These are phyloP conservation scores for Anoplolepis gracilipes DNA, from an alignment of 1,140 invertebrate species.

Conservation along the genomic window DNA sequence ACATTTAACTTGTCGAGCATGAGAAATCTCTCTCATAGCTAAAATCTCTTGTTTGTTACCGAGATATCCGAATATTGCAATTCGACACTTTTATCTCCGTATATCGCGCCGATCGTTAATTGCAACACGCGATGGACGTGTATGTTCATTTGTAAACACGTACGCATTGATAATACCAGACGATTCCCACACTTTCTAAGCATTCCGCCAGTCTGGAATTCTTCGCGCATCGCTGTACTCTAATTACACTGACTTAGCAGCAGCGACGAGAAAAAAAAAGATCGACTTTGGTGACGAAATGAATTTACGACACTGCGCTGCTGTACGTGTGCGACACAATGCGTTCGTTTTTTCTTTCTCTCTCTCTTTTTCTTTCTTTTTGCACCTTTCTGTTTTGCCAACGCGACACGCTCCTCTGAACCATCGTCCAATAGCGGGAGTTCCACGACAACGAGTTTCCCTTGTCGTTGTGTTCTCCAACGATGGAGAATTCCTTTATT, in stretches of 20 bases:
- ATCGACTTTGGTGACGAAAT: background rate
- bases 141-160: background rate
- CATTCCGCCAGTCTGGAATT: constrained; percentile 3
- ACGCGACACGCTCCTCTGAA: constrained; percentile 11
- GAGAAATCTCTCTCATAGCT: background rate
- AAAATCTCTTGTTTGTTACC: background rate
- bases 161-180: background rate
- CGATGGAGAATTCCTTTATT: background rate
- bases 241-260: constrained; percentile 19
- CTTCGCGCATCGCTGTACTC: background rate
- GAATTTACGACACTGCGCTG: constrained; percentile 8
- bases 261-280: background rate
- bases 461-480: background rate
- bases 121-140: background rate
- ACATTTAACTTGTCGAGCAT: constrained; percentile 1
- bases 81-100: background rate
- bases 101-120: background rate
- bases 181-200: constrained; percentile 11
- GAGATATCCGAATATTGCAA: background rate
- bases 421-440: background rate
- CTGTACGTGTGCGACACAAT: background rate
- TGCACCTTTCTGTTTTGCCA: constrained; percentile 2
- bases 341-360: background rate
- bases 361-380: background rate
- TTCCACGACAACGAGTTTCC: background rate